Conservation (phyloP, 2,113 vertebrate species). For the Fulica atra region DNA sequence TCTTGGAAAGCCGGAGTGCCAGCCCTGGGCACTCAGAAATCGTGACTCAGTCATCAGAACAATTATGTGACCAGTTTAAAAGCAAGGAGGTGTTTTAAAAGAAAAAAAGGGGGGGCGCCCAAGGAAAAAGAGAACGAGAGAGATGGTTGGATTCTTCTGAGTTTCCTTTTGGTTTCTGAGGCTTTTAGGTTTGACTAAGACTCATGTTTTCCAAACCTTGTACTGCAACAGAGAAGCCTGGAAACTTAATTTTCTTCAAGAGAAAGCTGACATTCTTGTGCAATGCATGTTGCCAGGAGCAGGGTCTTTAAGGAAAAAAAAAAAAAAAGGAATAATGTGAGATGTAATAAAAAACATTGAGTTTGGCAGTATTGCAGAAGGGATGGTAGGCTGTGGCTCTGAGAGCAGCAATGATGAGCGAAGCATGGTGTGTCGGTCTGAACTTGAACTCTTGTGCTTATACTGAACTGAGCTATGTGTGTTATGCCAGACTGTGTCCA, state of each 20-base stretch:
- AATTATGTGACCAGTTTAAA: neutral
- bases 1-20: neutral
- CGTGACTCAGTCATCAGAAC: neutral
- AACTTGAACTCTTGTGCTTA: neutral
- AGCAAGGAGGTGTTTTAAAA: neutral
- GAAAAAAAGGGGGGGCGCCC: accelerated
- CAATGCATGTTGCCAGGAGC: conserved; percentile 6
- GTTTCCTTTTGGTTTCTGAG: conserved; percentile 5
- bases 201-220: conserved; percentile 26
- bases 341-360: neutral
- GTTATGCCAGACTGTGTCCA: neutral
- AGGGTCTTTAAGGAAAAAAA: neutral
- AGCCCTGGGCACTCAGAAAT: neutral
- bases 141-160: neutral
- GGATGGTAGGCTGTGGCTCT: neutral
- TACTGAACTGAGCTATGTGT: neutral
- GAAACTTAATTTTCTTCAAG: conserved; percentile 38
- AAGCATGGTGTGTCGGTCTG: neutral
- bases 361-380: neutral
- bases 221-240: neutral
- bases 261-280: neutral
- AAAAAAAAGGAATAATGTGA: neutral
- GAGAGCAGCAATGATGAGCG: neutral
- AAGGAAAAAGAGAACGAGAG: accelerated
- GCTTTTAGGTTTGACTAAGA: neutral